Conservation (phyloP, 2,113 vertebrate genomes). For the Hyperoodon ampullatus region DNA sequence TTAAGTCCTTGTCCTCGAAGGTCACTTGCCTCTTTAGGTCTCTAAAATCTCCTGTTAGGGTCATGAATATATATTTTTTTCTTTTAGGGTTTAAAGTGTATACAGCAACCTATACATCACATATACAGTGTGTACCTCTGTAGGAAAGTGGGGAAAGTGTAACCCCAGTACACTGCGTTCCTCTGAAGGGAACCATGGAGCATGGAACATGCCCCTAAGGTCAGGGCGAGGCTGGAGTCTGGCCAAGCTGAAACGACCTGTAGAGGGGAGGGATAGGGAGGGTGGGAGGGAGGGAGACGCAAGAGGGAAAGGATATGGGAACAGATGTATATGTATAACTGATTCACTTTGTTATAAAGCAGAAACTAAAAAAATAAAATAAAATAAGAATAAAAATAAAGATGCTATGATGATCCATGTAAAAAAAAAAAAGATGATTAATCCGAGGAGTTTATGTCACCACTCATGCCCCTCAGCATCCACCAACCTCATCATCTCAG, state of each 20-base stretch:
- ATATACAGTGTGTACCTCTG: too few relatives aligned
- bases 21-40: background rate
- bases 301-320: too few relatives aligned
- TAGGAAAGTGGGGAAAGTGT: background rate
- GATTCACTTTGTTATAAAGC: too few relatives aligned
- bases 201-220: background rate
- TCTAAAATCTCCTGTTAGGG: background rate
- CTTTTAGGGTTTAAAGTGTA: background rate
- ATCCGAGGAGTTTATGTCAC: background rate
- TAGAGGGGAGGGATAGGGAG: too few relatives aligned
- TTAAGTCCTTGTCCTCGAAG: background rate
- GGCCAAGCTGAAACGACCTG: background rate
- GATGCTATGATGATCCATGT: too few relatives aligned
- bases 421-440: background rate
- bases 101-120: background rate
- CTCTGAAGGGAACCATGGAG: background rate
- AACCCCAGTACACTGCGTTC: too few relatives aligned
- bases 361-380: too few relatives aligned
- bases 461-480: background rate
- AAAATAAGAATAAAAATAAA: too few relatives aligned
- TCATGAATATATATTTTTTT: background rate
- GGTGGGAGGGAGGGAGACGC: too few relatives aligned
- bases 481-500: background rate
- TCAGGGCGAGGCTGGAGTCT: background rate
- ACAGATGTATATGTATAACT: too few relatives aligned